Percentiles rank a stretch among this genome's conserved stretches.
Conservation (phyloP, 1,140 invertebrate species). For the Bicyclus anynana region DNA sequence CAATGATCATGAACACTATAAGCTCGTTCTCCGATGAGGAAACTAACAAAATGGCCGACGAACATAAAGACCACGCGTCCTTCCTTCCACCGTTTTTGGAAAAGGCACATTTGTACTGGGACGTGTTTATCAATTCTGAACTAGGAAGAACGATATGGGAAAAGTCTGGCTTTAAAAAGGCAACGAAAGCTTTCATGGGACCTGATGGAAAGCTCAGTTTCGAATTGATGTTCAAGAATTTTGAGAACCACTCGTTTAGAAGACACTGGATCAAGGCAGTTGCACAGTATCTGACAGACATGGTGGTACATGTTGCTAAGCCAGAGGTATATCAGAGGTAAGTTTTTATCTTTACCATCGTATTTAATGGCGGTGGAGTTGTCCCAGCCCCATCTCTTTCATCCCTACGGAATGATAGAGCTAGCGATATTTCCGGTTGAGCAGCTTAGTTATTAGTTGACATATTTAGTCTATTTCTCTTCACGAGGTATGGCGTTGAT, state of each 20-base stretch:
- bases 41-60: constrained; percentile 76
- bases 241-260: constrained; percentile 87
- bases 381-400: too few relatives aligned
- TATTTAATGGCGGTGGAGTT: too few relatives aligned
- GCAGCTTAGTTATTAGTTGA: too few relatives aligned
- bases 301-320: constrained; percentile 85
- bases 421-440: too few relatives aligned
- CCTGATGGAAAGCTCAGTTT: constrained; percentile 83
- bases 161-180: constrained; percentile 82
- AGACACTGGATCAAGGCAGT: constrained; percentile 86
- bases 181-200: constrained; percentile 79
- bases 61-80: constrained; percentile 84
- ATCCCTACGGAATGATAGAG: too few relatives aligned
- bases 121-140: constrained; percentile 87
- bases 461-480: too few relatives aligned
- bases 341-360: constrained; percentile 26
- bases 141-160: constrained; percentile 84
- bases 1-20: constrained; percentile 80
- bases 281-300: constrained; percentile 85
- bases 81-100: constrained; percentile 86
- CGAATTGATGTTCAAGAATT: constrained; percentile 83
- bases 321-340: constrained; percentile 85
- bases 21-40: constrained; percentile 75
- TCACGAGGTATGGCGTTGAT: too few relatives aligned
- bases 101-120: constrained; percentile 85